phyloP scores from a whole-genome alignment of 2,113 vertebrate genomes.

The Hydrolagus affinis region DNA sequence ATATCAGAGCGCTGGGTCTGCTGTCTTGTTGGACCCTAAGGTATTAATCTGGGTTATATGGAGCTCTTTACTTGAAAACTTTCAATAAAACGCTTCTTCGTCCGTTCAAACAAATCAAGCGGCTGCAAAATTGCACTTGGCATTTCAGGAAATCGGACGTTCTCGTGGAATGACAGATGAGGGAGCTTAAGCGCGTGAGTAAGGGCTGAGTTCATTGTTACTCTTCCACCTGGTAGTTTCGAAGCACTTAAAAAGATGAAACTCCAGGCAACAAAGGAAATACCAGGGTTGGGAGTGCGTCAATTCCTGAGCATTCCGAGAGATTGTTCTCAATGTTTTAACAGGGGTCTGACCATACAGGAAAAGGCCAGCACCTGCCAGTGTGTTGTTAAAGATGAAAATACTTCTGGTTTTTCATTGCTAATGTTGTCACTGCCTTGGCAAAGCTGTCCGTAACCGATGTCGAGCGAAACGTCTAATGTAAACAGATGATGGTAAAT shows the following conservation, averaged over 20 bases:
- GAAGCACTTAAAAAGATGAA: not conserved
- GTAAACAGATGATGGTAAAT: too few relatives aligned
- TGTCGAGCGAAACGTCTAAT: not conserved
- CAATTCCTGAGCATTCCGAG: not conserved
- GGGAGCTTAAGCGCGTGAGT: not conserved
- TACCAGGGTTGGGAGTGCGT: not conserved
- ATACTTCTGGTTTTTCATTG: not conserved
- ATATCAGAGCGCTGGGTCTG: too few relatives aligned
- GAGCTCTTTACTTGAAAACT: too few relatives aligned
- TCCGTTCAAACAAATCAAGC: too few relatives aligned
- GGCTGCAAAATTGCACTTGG: too few relatives aligned
- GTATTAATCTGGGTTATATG: too few relatives aligned
- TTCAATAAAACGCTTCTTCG: too few relatives aligned
- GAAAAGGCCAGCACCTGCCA: not conserved
- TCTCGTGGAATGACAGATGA: not conserved
- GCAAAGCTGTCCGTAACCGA: not conserved
- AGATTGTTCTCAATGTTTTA: not conserved
- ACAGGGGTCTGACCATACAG: not conserved
- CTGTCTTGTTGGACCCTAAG: too few relatives aligned
- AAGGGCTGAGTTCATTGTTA: not conserved
- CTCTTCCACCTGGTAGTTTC: not conserved
- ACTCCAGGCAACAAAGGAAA: not conserved
- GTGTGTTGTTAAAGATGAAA: not conserved
- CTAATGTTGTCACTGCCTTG: not conserved
- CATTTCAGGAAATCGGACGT: too few relatives aligned